Conservation (phyloP, 2,113 vertebrate species). For the Pitta sordida region DNA sequence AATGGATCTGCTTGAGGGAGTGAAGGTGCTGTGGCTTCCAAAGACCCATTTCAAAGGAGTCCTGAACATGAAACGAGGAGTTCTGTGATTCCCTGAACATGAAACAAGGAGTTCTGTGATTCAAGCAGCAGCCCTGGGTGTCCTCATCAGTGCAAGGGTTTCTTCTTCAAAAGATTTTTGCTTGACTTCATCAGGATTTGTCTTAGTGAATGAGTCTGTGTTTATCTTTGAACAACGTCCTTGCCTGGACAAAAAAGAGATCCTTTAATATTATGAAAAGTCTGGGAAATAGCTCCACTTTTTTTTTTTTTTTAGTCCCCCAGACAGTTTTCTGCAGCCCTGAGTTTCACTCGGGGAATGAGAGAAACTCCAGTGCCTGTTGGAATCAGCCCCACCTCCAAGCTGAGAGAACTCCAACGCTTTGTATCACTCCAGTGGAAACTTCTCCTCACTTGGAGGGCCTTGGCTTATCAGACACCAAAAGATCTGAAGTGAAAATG, state of each 20-base stretch:
- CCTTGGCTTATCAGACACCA: background rate
- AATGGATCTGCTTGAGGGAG: background rate
- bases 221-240: background rate
- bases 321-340: background rate
- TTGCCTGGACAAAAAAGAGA: background rate
- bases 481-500: background rate
- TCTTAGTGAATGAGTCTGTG: background rate
- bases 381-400: background rate
- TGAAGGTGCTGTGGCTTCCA: background rate
- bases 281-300: background rate
- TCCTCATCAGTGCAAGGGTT: background rate
- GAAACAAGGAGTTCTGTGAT: background rate
- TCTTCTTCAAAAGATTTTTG: background rate
- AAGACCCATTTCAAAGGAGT: background rate
- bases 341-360: background rate
- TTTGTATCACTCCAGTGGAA: background rate
- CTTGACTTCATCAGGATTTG: background rate
- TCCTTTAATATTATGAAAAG: background rate
- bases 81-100: background rate
- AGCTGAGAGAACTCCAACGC: background rate
- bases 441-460: background rate
- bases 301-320: background rate
- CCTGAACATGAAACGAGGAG: background rate
- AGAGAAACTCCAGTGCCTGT: background rate
- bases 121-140: background rate